Conservation (phyloP, 2,113 vertebrate species). For the Notarius quadriscutis region DNA sequence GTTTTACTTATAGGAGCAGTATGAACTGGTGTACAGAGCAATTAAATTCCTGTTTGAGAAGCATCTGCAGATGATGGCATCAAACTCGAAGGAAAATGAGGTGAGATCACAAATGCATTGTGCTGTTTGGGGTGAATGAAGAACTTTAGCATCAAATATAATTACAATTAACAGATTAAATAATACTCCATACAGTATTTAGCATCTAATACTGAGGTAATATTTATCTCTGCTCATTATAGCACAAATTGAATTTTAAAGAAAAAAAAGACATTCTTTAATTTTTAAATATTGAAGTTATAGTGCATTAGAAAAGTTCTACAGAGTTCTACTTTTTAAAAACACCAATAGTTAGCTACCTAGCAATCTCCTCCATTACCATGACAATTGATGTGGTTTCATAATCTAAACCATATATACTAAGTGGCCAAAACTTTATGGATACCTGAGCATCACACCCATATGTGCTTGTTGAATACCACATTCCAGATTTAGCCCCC, state of each 20-base stretch:
- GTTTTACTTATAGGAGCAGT: conserved; percentile 82
- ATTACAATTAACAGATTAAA: neutral
- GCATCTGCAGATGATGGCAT: conserved; percentile 70
- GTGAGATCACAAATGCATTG: neutral
- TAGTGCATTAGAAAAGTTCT: neutral
- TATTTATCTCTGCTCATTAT: neutral
- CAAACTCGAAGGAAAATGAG: conserved; percentile 44
- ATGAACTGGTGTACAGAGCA: conserved; percentile 85
- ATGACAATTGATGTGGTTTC: neutral
- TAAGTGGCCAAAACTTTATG: neutral
- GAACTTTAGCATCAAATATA: neutral
- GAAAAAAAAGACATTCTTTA: neutral
- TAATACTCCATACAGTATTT: neutral
- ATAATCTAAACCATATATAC: neutral
- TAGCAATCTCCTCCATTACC: neutral
- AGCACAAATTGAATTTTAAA: neutral
- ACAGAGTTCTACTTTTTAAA: neutral
- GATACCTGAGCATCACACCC: neutral
- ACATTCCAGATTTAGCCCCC: neutral
- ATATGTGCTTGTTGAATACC: neutral
- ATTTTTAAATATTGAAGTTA: neutral
- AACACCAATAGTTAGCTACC: neutral
- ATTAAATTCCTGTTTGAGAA: conserved; percentile 84
- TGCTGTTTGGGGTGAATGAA: neutral
- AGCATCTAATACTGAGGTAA: too few species aligned